Base-by-base conservation (phyloP, 2,797 vertebrate species). In the Cottoperca gobio region DNA sequence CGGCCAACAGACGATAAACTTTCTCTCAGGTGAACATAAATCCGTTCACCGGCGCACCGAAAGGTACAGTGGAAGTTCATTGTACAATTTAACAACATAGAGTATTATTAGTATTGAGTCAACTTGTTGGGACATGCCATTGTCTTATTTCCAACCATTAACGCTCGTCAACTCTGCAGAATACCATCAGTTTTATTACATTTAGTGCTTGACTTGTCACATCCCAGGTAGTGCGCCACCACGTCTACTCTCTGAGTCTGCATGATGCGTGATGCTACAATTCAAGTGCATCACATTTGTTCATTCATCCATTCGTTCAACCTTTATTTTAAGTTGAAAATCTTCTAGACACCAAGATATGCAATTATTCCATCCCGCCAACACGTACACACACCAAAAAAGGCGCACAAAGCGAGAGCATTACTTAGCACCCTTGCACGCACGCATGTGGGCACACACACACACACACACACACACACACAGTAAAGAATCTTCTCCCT, bases 1-100 rank as follows among this genome's bases (percentile, higher is more conserved):
- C 19, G 28, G 69, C 63, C 70, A 53, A 12, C 23, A 4, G 11
- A 73, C 11, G 24, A 60, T 52, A 13, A 62, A 17, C 48, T 16
- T 40, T 3, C 23, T 37, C 35, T 48, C 48, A 49, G 33, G 37
- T 16, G 2, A 42, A 50, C 24, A 42, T 23, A 6, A 31, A 40
- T 9, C 17, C 23, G 31, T 3, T 28, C 46, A n/a, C n/a, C 8
- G 5, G 12, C 19, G 8, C 24, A 21, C 26, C 8, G 10, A 26
- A 42, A 26, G 19, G 8, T 33, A 11, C 0, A 1, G 19, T 16
- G 19, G 5, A 48, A 8, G 33, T 28, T 9, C 13, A 43, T 31
- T 6, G 5, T 28, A 13, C 31, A 24, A 37, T 17, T 37, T 54
- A 43, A 68, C 21, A 37, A n/a, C 39, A 24, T 26, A 17, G 10